Evolutionary conservation across 2,888 invertebrate genomes (phyloP).

Genomic region (Polydrusus tereticollis): DNA sequence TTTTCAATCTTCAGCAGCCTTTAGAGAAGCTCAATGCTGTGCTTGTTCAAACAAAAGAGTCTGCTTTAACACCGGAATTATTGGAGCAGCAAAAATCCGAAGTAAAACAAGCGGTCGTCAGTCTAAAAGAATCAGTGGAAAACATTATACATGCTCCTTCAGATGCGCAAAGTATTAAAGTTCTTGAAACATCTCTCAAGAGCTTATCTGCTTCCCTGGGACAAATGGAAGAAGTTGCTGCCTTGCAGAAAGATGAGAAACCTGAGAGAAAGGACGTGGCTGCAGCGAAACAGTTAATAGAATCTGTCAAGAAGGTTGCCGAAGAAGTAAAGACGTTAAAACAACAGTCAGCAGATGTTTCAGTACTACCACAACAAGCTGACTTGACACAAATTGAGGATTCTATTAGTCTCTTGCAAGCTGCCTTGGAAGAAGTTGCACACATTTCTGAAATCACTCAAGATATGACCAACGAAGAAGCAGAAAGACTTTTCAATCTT

Average conservation of each 20-base stretch:
- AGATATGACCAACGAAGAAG: constrained; percentile 18
- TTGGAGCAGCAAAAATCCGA: constrained; percentile 24
- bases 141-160: not conserved
- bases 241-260: not conserved
- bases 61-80: constrained; percentile 43
- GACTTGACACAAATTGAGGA: constrained; percentile 42
- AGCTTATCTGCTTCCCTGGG: constrained; percentile 1
- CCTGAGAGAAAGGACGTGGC: constrained; percentile 8
- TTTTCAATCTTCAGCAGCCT: constrained; percentile 32
- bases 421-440: constrained; percentile 29
- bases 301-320: constrained; percentile 33
- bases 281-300: constrained; percentile 14
- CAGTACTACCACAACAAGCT: constrained; percentile 42
- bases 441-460: constrained; percentile 8
- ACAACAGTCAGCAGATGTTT: not conserved
- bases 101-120: constrained; percentile 35
- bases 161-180: constrained; percentile 10
- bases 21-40: constrained; percentile 42
- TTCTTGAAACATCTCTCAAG: constrained; percentile 10
- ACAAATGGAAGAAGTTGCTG: constrained; percentile 1
- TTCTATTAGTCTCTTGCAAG: constrained; percentile 23
- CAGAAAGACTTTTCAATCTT: constrained; percentile 26
- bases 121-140: constrained; percentile 27
- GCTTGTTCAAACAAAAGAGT: constrained; percentile 43
- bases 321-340: constrained; percentile 18